Evolutionary conservation across 2,888 invertebrate genomes (phyloP), one percentile per base, ranked within the genome.

Genomic region (Noctuana brunneofusca): DNA sequence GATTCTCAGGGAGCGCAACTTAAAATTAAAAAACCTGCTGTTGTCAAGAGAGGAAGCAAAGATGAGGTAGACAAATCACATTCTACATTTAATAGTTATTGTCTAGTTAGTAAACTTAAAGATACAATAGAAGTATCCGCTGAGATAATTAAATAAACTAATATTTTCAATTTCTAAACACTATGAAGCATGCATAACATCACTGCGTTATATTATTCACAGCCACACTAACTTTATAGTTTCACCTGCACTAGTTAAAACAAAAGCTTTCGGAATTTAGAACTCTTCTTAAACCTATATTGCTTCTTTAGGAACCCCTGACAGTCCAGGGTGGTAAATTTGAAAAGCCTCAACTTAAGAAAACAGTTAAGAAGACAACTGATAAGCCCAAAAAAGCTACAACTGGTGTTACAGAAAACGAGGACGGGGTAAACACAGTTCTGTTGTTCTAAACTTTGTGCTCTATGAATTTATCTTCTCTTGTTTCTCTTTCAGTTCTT

Each of bases 11-110:
- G 87, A 66, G 91, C 91, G 69, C 72, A 86, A 71, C 89, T 91
- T 70, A 91, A 91, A 73, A 80, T 91, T 73, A 91, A 91, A 86
- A 91, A 87, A 74, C 86, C 90, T 58, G 89, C 87, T 65, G 86
- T 90, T 48, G 82, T 83, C 79, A 89, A 89, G 78, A 89, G 89
- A 79, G 79, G 74, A 69, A 81, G 82, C 67, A 81, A 83, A 46
- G 81, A 83, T 75, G 87, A 89, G 88, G 90, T 89, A 89, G 80
- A 76, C 64, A 20, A 20, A 12, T 11, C 18, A 20, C 46, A 46
- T 20, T 4, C 12, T 20, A 46, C 12, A 20, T 18, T 20, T 20
- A 30, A n/a, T n/a, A 8, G n/a, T 12, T 30, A 18, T 30, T 12
- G 8, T 41, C 46, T 11, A 46, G 3, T 46, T 32, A 35, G 9